A percentile compares a stretch with the other conserved stretches of the same genome.
These are phyloP conservation scores for Sitobion miscanthi DNA, from an alignment of 1,140 invertebrate species.

Conservation along the genomic window DNA sequence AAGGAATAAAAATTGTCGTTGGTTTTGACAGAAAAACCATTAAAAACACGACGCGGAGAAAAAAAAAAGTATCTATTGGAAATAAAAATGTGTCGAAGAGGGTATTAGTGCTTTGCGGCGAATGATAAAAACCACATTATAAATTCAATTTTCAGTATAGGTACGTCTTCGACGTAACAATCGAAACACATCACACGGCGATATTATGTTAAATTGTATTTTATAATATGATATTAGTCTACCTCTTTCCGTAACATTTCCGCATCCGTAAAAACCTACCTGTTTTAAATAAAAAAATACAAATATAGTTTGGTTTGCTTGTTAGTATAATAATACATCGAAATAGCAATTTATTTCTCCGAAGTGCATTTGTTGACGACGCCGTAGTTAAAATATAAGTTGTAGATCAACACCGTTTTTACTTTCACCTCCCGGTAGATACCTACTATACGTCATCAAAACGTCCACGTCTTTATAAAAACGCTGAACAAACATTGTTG, in stretches of 20 bases:
- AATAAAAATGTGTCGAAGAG: neutral
- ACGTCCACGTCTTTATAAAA: neutral
- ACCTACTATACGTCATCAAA: too few relatives aligned
- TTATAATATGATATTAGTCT: neutral
- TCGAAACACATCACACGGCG: neutral
- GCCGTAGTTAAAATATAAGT: neutral
- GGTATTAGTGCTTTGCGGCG: neutral
- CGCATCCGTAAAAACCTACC: neutral
- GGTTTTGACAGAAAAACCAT: conserved; percentile 29
- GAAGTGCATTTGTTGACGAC: neutral
- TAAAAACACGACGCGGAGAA: neutral
- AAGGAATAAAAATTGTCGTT: conserved; percentile 37
- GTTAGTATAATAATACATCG: neutral
- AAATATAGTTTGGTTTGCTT: neutral
- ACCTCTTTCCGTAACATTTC: neutral
- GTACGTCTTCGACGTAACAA: neutral
- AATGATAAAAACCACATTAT: neutral
- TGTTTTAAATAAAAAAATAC: neutral
- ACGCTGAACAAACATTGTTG: neutral
- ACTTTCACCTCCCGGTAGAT: rapidly evolving
- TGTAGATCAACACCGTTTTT: neutral
- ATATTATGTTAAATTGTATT: neutral
- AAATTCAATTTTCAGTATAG: conserved; percentile 5
- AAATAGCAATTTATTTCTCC: neutral
- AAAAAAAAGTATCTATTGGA: conserved; percentile 27